Evolutionary conservation across 2,797 vertebrate species (phyloP).

Genomic region (Leptatherina wallacei): DNA sequence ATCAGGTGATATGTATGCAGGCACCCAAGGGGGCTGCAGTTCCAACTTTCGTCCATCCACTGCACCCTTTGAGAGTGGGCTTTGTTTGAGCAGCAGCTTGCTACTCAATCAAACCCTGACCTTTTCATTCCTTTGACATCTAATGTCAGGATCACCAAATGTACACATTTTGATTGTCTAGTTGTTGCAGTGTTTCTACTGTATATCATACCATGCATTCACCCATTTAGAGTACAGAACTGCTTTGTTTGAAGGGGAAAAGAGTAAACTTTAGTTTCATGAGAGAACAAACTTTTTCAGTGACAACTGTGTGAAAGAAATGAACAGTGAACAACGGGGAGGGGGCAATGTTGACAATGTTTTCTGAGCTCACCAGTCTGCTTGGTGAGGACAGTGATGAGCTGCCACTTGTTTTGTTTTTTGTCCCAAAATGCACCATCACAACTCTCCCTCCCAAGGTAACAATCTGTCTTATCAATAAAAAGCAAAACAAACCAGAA

Average conservation of each 20-base stretch:
- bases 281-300: constrained; percentile 35
- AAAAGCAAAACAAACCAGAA: constrained; percentile 76
- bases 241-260: constrained; percentile 18
- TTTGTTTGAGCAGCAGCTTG: constrained; percentile 67
- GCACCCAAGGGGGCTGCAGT: constrained; percentile 40
- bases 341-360: constrained; percentile 71
- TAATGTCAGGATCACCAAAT: constrained; percentile 38
- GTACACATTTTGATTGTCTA: constrained; percentile 37
- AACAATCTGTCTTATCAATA: constrained; percentile 81
- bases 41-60: constrained; percentile 68
- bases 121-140: constrained; percentile 71
- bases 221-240: constrained; percentile 35
- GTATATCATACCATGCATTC: constrained; percentile 42
- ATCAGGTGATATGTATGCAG: constrained; percentile 30
- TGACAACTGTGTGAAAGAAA: constrained; percentile 49
- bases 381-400: constrained; percentile 53
- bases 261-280: constrained; percentile 42
- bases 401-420: constrained; percentile 53
- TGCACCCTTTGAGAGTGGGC: constrained; percentile 54
- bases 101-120: constrained; percentile 75
- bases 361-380: constrained; percentile 65
- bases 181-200: constrained; percentile 51
- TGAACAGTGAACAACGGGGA: constrained; percentile 65
- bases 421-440: constrained; percentile 72
- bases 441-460: constrained; percentile 68